Percentiles rank a stretch among this genome's conserved stretches.
Conservation (phyloP, 2,113 vertebrate genomes). For the Perccottus glenii region DNA sequence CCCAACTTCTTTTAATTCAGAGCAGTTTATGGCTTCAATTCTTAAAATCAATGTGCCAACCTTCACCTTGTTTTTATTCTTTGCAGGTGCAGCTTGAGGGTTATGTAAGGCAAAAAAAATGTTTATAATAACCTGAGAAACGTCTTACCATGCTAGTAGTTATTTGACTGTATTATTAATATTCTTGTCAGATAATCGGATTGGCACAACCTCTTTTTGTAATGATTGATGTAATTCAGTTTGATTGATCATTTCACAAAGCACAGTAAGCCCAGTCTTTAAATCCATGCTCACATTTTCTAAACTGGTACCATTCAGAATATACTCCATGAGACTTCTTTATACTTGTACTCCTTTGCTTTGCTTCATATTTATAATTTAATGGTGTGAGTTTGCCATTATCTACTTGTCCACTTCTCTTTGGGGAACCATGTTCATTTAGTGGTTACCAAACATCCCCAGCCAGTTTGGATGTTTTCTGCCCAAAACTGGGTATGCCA, state of each 20-base stretch:
- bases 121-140: too few relatives aligned
- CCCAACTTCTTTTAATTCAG: constrained; percentile 29
- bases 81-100: constrained; percentile 1
- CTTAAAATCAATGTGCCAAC: not conserved
- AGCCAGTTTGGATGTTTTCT: not conserved
- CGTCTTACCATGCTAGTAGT: not conserved
- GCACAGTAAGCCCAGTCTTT: not conserved
- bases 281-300: not conserved
- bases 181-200: constrained; percentile 35
- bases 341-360: too few relatives aligned
- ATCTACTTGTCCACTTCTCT: not conserved
- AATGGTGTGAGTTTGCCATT: too few relatives aligned
- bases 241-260: constrained; percentile 31
- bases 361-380: too few relatives aligned
- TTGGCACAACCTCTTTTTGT: constrained; percentile 43
- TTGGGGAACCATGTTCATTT: not conserved
- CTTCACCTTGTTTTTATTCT: not conserved
- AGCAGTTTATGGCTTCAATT: not conserved
- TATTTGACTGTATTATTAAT: constrained; percentile 36
- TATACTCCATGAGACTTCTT: constrained; percentile 1
- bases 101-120: constrained; percentile 2
- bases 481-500: too few relatives aligned
- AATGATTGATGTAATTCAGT: constrained; percentile 19
- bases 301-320: not conserved
- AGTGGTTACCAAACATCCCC: not conserved